Conservation (phyloP, 2,113 vertebrate species). For the Polypterus bichir region DNA sequence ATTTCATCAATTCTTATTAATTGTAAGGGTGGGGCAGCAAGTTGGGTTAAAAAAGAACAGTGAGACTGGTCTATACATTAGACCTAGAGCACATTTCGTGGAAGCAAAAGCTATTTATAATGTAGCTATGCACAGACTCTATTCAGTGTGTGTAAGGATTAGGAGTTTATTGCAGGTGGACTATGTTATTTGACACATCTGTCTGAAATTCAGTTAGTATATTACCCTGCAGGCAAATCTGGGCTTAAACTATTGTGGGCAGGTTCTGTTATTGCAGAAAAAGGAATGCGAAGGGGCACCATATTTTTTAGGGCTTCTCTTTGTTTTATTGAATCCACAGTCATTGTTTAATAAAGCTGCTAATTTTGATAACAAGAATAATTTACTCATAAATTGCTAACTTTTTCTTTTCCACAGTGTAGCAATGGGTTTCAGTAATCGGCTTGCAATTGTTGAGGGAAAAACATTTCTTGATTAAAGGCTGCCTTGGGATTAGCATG, state of each 20-base stretch:
- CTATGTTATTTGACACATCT: neutral
- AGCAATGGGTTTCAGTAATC: neutral
- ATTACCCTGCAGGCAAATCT: neutral
- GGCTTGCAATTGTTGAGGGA: neutral
- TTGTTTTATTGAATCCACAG: neutral
- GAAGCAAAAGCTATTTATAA: no score
- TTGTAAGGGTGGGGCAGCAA: neutral
- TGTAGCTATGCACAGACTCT: neutral
- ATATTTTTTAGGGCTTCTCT: neutral
- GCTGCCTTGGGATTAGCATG: constrained; percentile 1
- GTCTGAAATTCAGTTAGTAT: neutral
- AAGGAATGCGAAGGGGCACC: neutral
- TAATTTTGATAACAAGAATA: neutral
- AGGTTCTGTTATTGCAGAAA: neutral
- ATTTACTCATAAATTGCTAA: neutral
- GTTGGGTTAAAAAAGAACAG: constrained; percentile 1
- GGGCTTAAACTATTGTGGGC: neutral
- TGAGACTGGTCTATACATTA: neutral
- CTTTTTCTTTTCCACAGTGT: neutral
- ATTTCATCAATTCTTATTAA: neutral
- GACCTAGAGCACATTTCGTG: neutral
- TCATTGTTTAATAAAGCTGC: neutral
- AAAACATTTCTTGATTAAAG: neutral
- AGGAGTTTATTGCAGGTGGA: neutral
- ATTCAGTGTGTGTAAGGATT: neutral